phyloP scores from a whole-genome alignment of 2,113 vertebrate genomes.

The Chiloscyllium plagiosum region DNA sequence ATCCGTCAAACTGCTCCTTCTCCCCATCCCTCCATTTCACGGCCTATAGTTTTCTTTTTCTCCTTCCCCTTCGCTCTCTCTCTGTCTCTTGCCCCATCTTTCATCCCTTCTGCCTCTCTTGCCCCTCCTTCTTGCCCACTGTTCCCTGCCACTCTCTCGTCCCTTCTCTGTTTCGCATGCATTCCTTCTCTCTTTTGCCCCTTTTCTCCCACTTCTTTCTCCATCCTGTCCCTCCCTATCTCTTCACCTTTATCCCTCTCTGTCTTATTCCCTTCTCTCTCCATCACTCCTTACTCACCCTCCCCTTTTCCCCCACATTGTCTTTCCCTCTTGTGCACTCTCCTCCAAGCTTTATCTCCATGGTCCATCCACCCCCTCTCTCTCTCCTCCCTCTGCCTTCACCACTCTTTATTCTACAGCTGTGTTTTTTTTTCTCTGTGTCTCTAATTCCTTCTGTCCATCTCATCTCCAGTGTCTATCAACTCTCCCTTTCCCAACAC shows the following conservation, averaged over 20 bases:
- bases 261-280: too few relatives aligned
- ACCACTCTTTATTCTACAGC: rapidly evolving
- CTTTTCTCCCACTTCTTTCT: not conserved
- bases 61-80: not conserved
- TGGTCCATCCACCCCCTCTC: not conserved
- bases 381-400: not conserved
- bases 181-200: too few relatives aligned
- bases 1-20: not conserved
- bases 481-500: not conserved
- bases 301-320: not conserved
- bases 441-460: not conserved
- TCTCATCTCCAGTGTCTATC: not conserved
- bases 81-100: not conserved
- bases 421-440: not conserved
- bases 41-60: too few relatives aligned
- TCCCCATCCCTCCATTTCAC: not conserved
- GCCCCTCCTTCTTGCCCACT: not conserved
- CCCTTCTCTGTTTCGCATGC: not conserved
- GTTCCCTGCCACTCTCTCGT: not conserved
- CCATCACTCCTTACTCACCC: not conserved
- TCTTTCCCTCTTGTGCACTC: not conserved
- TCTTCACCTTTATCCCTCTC: too few relatives aligned
- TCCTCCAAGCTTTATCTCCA: not conserved
- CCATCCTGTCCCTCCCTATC: not conserved
- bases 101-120: not conserved